Evolutionary conservation across 2,113 vertebrate genomes (phyloP), one percentile per base, ranked within the genome.

Genomic region (Pungitius pungitius): DNA sequence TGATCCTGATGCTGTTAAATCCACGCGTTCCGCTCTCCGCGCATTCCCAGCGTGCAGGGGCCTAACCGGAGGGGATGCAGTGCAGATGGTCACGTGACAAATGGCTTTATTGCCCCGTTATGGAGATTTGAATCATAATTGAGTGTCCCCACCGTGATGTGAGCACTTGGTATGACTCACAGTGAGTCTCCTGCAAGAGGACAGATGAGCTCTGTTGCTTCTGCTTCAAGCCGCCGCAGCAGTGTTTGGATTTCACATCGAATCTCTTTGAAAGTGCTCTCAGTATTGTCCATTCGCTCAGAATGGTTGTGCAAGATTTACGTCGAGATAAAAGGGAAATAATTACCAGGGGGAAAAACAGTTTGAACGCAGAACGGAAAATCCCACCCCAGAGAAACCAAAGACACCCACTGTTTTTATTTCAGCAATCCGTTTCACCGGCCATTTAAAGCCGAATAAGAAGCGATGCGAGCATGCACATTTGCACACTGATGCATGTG

Each of bases 101-200:
- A 87, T 83, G 79, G 75, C 85, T 91, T 90, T 90, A 90, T 90
- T 90, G 85, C 87, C 83, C 82, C 84, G 81, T 89, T 90, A 90
- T 91, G 90, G 82, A 90, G 88, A 92, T 90, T 89, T 89, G 88
- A 90, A 88, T 91, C 87, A 89, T 90, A 91, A 92, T 88, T 87
- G 91, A 91, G 88, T 86, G 84, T 90, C 86, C 92, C 85, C 69
- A 84, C 84, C 85, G 82, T 79, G 83, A 88, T 87, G 87, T 81
- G 85, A 78, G 83, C 85, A 82, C 79, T 88, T 76, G 81, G 61
- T 88, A 72, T 90, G 89, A 91, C 78, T 91, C 89, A 92, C 66
- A 76, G 78, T 85, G 87, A 84, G 83, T 86, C 80, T 87, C 73
- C 73, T 77, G 88, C 90, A 82, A 71, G 86, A 83, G 86, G 88